Evolutionary conservation across 1,140 invertebrate species (phyloP).

Genomic region (Belonocnema kinseyi): DNA sequence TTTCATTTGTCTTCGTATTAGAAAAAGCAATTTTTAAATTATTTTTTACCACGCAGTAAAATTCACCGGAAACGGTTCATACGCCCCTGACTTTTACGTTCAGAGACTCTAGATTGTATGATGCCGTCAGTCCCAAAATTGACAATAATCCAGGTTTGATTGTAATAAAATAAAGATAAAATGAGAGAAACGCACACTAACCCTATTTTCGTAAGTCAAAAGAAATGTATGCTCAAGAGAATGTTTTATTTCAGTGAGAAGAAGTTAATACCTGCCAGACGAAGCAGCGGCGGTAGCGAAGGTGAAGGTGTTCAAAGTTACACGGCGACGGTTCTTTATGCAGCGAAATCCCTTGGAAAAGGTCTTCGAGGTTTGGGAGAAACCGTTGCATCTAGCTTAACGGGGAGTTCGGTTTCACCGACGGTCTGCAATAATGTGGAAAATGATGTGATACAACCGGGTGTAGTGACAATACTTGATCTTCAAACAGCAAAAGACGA

Average conservation of each 20-base stretch:
- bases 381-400: conserved; percentile 92
- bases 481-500: conserved; percentile 80
- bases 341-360: conserved; percentile 93
- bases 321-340: conserved; percentile 95
- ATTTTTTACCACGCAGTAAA: too few species aligned
- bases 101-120: too few species aligned
- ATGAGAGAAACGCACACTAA: neutral
- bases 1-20: too few species aligned
- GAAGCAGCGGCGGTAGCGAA: conserved; percentile 91
- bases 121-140: too few species aligned
- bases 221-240: neutral
- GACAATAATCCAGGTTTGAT: too few species aligned
- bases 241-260: conserved; percentile 81
- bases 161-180: neutral
- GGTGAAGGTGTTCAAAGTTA: conserved; percentile 89
- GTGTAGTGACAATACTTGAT: conserved; percentile 93
- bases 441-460: conserved; percentile 81
- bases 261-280: conserved; percentile 86
- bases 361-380: conserved; percentile 93
- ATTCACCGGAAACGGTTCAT: too few species aligned
- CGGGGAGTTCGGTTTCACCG: conserved; percentile 78
- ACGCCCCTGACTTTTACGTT: too few species aligned
- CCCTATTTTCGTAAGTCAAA: neutral
- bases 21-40: too few species aligned
- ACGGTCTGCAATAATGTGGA: conserved; percentile 64